phyloP scores from a whole-genome alignment of 2,113 vertebrate species.

The Apodemus sylvaticus region DNA sequence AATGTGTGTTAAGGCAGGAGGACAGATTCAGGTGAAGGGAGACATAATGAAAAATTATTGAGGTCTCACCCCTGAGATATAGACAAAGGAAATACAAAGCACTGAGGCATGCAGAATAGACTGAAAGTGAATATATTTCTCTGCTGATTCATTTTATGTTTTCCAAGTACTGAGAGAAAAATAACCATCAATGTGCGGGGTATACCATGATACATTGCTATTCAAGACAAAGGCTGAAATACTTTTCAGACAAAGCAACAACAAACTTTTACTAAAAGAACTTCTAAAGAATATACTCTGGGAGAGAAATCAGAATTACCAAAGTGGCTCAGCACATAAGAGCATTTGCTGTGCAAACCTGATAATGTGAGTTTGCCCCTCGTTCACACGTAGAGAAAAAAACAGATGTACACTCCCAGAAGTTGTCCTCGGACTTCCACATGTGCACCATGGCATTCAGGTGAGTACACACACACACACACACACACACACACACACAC shows the following conservation, averaged over 20 bases:
- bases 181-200: neutral
- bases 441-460: neutral
- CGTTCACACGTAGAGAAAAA: neutral
- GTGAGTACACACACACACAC: no score
- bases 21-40: slow-evolving; percentile 11
- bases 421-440: neutral
- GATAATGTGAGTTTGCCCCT: neutral
- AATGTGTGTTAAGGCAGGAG: neutral
- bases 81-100: slow-evolving; percentile 11
- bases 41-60: neutral
- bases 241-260: slow-evolving; percentile 15
- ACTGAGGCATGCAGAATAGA: slow-evolving; percentile 20
- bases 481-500: neutral
- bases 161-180: no score
- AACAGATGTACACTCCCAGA: neutral
- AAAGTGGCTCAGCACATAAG: neutral
- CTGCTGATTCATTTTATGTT: no score
- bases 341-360: neutral
- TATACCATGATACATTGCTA: slow-evolving; percentile 8
- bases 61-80: neutral
- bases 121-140: neutral
- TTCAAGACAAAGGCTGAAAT: slow-evolving; percentile 4
- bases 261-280: slow-evolving; percentile 1
- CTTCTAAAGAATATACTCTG: neutral
- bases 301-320: neutral